phyloP scores from a whole-genome alignment of 2,113 vertebrate genomes.

The Eurypyga helias region DNA sequence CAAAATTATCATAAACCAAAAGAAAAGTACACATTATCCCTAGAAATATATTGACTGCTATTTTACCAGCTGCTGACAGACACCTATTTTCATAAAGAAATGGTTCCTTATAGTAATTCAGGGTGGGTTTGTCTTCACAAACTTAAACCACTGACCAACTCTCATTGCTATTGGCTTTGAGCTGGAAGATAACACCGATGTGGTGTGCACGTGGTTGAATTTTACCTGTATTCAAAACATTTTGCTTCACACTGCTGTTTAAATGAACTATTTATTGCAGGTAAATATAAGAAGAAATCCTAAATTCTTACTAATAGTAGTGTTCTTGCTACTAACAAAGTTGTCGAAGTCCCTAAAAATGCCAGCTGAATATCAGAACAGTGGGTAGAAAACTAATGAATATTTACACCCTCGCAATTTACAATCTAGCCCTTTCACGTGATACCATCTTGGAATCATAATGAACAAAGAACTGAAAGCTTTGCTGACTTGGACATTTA shows the following conservation, averaged over 20 bases:
- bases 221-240: neutral
- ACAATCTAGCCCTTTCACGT: neutral
- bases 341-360: neutral
- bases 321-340: neutral
- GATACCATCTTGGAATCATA: neutral
- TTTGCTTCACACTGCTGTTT: neutral
- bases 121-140: neutral
- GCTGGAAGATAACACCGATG: neutral
- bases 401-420: neutral
- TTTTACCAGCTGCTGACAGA: neutral
- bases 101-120: neutral
- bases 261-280: neutral
- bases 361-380: neutral
- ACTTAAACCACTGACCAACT: neutral
- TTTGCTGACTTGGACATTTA: neutral
- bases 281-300: neutral
- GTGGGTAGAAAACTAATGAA: neutral
- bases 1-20: neutral
- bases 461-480: neutral
- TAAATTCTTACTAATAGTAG: neutral
- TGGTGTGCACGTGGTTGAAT: fast-evolving
- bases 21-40: neutral
- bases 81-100: neutral
- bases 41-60: neutral
- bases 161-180: neutral